Evolutionary conservation across 2,113 vertebrate genomes (phyloP).

Genomic region (Burhinus bistriatus): DNA sequence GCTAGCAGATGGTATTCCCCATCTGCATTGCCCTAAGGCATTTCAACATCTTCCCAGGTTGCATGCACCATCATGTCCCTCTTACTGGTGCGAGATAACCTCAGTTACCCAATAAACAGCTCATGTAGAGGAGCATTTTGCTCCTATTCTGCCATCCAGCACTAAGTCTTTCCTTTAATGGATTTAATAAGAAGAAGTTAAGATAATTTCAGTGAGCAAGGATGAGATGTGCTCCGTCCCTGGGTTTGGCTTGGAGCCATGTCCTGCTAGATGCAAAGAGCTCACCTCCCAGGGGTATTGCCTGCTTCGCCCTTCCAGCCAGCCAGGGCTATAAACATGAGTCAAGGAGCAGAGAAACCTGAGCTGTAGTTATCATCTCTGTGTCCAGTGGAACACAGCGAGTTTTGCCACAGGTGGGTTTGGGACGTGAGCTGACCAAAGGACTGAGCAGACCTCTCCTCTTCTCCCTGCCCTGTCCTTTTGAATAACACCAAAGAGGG

Average conservation of each 20-base stretch:
- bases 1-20: background rate
- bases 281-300: accelerated
- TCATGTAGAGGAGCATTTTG: background rate
- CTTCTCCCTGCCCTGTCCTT: background rate
- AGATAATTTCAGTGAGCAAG: background rate
- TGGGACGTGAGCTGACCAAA: background rate
- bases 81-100: background rate
- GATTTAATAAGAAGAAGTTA: background rate
- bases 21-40: background rate
- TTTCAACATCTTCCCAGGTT: background rate
- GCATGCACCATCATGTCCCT: accelerated
- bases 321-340: accelerated
- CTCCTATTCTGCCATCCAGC: background rate
- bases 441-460: background rate
- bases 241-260: background rate
- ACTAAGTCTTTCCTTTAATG: background rate
- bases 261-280: background rate
- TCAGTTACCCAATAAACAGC: background rate
- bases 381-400: background rate
- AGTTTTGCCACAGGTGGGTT: background rate
- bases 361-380: background rate
- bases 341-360: background rate
- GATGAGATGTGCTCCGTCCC: background rate
- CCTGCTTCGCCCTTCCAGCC: background rate
- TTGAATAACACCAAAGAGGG: background rate